Percentiles rank a stretch among this genome's conserved stretches.
Evolutionary conservation across 1,140 invertebrate genomes (phyloP).

Genomic region (Thaumetopoea pityocampa): DNA sequence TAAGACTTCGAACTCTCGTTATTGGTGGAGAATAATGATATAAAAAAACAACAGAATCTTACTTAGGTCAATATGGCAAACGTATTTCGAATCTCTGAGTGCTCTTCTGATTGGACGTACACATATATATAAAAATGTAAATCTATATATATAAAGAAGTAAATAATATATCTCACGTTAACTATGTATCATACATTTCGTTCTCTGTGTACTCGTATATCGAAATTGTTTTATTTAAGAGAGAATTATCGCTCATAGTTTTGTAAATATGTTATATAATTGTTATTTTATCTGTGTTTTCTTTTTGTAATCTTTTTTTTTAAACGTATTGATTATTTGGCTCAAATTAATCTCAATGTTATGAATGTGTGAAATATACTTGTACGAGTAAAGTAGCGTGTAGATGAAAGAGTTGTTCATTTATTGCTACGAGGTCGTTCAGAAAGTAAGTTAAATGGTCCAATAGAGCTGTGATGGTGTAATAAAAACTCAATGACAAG

Average conservation of each 20-base stretch:
- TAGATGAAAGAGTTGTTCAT: no score
- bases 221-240: constrained; percentile 1
- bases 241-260: background rate
- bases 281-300: constrained; percentile 4
- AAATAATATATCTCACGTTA: background rate
- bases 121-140: constrained; percentile 2
- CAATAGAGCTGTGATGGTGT: no score
- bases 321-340: background rate
- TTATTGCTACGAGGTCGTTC: no score
- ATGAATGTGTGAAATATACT: no score
- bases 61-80: no score
- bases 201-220: background rate
- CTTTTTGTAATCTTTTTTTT: constrained; percentile 9
- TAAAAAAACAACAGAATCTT: no score
- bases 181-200: background rate
- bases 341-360: no score
- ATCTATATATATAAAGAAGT: background rate
- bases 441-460: no score
- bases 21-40: no score
- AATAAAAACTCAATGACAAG: no score
- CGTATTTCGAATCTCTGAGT: constrained; percentile 32
- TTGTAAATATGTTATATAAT: constrained; percentile 12
- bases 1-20: no score
- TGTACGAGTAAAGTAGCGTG: no score
- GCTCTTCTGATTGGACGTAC: constrained; percentile 30